Evolutionary conservation across 2,113 vertebrate genomes (phyloP).

Genomic region (Pelusios castaneus): DNA sequence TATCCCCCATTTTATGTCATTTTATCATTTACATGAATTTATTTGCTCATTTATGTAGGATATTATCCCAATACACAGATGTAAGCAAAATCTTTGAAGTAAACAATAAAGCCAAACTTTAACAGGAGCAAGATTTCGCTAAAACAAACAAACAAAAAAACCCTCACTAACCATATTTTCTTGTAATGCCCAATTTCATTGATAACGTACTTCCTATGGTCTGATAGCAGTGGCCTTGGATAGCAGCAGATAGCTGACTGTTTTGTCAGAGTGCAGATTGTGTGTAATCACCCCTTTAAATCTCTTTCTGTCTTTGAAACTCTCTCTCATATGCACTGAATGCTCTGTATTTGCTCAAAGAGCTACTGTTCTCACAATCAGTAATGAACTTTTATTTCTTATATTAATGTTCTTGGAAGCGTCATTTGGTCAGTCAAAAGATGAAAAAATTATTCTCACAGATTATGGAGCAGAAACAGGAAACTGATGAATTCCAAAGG

Average conservation of each 20-base stretch:
- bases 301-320: neutral
- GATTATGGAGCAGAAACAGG: neutral
- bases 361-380: neutral
- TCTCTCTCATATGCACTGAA: neutral
- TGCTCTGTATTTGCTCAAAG: neutral
- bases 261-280: neutral
- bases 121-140: neutral
- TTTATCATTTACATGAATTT: conserved; percentile 49
- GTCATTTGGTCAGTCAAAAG: neutral
- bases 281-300: neutral
- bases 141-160: neutral
- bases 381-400: neutral
- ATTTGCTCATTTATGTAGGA: conserved; percentile 37
- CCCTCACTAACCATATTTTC: neutral
- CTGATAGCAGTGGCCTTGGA: neutral
- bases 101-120: neutral
- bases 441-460: neutral
- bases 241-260: too few relatives aligned
- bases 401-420: neutral
- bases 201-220: neutral
- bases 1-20: conserved; percentile 7
- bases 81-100: neutral
- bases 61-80: neutral
- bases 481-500: too few relatives aligned
- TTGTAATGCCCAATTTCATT: neutral